Base-by-base conservation (phyloP, 2,113 vertebrate genomes). In the Upupa epops region DNA sequence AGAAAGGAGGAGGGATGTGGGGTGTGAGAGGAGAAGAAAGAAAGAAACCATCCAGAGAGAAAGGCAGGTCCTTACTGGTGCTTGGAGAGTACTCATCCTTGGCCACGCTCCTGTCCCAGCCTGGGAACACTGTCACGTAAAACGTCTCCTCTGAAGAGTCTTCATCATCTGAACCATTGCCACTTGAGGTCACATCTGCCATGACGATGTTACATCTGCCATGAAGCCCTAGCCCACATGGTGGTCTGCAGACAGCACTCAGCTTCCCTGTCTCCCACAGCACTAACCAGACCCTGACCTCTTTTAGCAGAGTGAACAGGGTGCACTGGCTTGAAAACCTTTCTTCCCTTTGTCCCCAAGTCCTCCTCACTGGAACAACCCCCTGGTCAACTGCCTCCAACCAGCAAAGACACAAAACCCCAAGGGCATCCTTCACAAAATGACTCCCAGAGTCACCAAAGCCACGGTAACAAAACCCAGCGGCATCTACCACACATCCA, bases 111-210 rank as follows among this genome's bases (percentile, higher is more conserved):
- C 63, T 32, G 66, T 86, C 63, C 95, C 92, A 94, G 65, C 46
- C 85, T 40, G 93, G 68, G 86, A 96, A 88, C 59, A 66, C 34
- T 55, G 95, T 95, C 52, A 93, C 11, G 46, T 88, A n/a, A 66
- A 49, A 8, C 4, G 4, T 9, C 46, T 96, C 87, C 71, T 94
- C 90, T 2, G 82, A 87, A 85, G 81, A 91, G 56, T 95, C 92
- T 63, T 96, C 95, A 1, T 96, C 93, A 56, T 94, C 93, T 26
- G 74, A 89, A 65, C 59, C 95, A 63, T 83, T 78, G 74, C 94
- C 94, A 71, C 95, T 90, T 74, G 94, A 90, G 74, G 77, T 86
- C 91, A 85, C 45, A 55, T 95, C 95, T 96, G 83, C 83, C 89
- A 84, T 87, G 92, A 58, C 93, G 88, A 93, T 59, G 90, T 94